Conservation (phyloP, 2,888 invertebrate genomes). For the Cremastobaeus sp. region DNA sequence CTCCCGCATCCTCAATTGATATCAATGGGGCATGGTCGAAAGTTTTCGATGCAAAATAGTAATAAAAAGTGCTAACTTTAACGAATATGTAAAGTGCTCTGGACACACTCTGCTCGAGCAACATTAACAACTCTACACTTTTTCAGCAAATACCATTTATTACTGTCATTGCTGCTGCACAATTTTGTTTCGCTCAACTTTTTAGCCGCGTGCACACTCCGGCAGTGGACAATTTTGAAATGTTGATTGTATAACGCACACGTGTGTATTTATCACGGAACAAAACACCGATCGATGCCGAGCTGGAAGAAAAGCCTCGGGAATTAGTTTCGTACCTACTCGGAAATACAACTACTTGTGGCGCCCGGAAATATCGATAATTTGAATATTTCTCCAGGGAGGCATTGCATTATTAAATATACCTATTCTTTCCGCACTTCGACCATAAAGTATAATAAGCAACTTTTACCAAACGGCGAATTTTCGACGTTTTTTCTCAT, state of each 20-base stretch:
- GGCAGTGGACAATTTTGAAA: conserved; percentile 18
- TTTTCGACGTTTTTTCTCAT: no score
- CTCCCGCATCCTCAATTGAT: conserved; percentile 41
- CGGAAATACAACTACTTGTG: no score
- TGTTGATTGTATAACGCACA: conserved; percentile 19
- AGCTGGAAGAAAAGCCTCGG: no score
- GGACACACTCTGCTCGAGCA: not conserved
- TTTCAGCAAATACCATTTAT: conserved; percentile 19
- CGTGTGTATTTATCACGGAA: conserved; percentile 6
- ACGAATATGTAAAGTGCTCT: not conserved
- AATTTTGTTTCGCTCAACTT: conserved; percentile 22
- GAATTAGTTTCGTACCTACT: no score
- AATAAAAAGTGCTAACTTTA: not conserved
- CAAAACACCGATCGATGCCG: no score
- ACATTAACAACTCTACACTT: not conserved
- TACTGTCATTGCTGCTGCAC: conserved; percentile 16
- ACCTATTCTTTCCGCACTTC: no score
- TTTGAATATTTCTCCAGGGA: no score
- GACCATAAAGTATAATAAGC: no score
- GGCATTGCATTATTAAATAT: no score
- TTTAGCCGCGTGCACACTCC: conserved; percentile 17
- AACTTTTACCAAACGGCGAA: no score
- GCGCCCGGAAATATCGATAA: no score
- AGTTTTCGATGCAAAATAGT: conserved; percentile 10
- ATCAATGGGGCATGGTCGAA: conserved; percentile 36